Evolutionary conservation across 64 coral and sea anemone species (phyloP), one percentile per base, ranked within the genome.

Genomic region (Anthopleura sola): DNA sequence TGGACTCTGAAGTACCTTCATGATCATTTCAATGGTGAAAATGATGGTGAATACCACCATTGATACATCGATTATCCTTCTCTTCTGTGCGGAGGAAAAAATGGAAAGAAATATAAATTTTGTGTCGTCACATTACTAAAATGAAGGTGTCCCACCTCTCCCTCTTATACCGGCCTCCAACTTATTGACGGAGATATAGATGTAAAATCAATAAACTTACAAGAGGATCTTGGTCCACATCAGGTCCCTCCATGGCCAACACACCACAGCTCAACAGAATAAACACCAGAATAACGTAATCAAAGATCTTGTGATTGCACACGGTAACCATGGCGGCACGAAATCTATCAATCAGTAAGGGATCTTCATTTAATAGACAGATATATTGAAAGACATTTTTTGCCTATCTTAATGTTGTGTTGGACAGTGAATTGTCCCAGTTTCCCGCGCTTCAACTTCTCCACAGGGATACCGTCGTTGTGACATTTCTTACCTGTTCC

Each of bases 21-120:
- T 98, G 51, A 87, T 83, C 86, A 98, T 93, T 68, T 98, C 95
- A 29, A 98, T 20, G 11, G 83, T 98, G 16, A 98, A 98, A 28
- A 98, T 81, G 11, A 94, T 69, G 0, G 95, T 98, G 57, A 98
- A 89, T 18, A 92, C 78, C 13, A 94, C 19, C 89, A 91, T 91
- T 6, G 89, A 85, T 3, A 89, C 89, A 80, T 98, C 86, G 68
- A 98, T 91, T 88, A 98, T 53, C 44, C 86, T 37, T 24, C 86
- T 88, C 48, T 94, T 86, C 95, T 98, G 39, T 23, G 11, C 37
- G 28, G 24, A 80, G 6, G 7, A 6, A 79, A 60, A 85, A 26
- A 62, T 8, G 6, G 1, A 54, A 66, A 85, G 19, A 80, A 55
- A 15, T 46, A 14, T 11, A 76, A 40, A 5, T 17, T 36, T 28